Base-by-base conservation (phyloP, 2,797 vertebrate species). In the Acipenser oxyrinchus region DNA sequence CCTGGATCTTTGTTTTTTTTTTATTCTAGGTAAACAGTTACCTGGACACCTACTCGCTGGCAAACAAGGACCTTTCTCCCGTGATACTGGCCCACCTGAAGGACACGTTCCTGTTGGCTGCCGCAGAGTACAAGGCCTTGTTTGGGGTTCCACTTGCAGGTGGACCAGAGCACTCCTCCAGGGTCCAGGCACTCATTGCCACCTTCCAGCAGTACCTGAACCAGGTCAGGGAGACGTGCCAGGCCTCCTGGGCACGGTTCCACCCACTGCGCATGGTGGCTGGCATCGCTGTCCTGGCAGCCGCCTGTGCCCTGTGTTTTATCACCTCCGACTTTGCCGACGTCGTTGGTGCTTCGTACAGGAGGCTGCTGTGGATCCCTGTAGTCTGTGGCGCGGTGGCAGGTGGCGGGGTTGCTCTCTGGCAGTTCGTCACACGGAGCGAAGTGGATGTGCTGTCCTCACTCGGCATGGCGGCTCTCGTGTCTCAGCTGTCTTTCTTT, bases 171-270 rank as follows among this genome's bases (percentile, higher is more conserved):
- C 12, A 83, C 62, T 65, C 85, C 11, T 66, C 67, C 0, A 70
- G 62, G 9, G 75, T 88, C 48, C 66, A 66, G 4, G 80, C 73
- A 49, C 87, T 95, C 71, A 78, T 85, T 0, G 6, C 75, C 23
- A 84, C 83, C 51, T 84, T 95, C 79, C 93, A 90, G 82, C 84
- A 72, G 65, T 98, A 97, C 80, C 88, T 99, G 72, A 86, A 80
- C 60, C 87, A 91, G 1, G 95, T 95, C 60, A 84, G 95, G 71
- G 89, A 93, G 68, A 79, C 91, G 71, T 99, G 97, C 73, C 87
- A 89, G 1, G 89, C 90, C 68, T 94, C 93, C 51, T 99, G 96
- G 97, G 96, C 97, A 63, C 92, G 84, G 48, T 99, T 99, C 83
- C 91, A 90, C 74, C 90, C 91, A 0, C 73, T 89, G 11, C 93